Base-by-base conservation (phyloP, 2,797 vertebrate genomes). In the Amblyraja radiata region DNA sequence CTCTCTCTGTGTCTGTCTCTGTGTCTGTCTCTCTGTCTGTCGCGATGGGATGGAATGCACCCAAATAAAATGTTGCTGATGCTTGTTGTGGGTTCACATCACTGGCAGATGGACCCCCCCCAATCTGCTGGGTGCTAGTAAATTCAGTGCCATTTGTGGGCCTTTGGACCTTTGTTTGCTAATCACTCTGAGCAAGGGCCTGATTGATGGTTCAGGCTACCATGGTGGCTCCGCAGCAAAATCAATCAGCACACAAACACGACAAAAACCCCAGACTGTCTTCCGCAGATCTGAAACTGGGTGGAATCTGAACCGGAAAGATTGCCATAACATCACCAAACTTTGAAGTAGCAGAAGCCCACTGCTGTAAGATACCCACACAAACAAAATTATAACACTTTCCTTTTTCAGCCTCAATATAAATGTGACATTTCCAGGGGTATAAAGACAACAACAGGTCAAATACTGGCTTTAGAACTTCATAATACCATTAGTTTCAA, bases 1-100 rank as follows among this genome's bases (percentile, higher is more conserved):
- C 0, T 10, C 11, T 1, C 23, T 0, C n/a, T n/a, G 36, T 39
- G 39, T 39, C 0, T 0, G 0, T 10, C 11, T 1, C 23, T 0
- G 74, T 5, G 77, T 39, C 1, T 39, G 39, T 39, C 39, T 39
- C 39, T 39, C 1, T 39, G 1, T 1, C 21, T 73, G 0, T 32
- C 1, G 88, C 11, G 21, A 16, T 36, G 68, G 10, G 9, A 11
- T 14, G n/a, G 6, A 32, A 88, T 65, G 7, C 65, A 88, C 6
- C 61, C 28, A 39, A 91, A 46, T 46, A 14, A 21, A 71, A 25
- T 46, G 68, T 23, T 46, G 23, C 32, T 91, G 14, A 9, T 68
- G n/a, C 58, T 86, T 86, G 32, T 71, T 21, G 39, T 46, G 8
- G 9, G 16, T 73, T 71, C 18, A 71, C 65, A 73, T 90, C 23